Evolutionary conservation across 2,797 vertebrate species (phyloP).

Genomic region (Salarias fasciatus): DNA sequence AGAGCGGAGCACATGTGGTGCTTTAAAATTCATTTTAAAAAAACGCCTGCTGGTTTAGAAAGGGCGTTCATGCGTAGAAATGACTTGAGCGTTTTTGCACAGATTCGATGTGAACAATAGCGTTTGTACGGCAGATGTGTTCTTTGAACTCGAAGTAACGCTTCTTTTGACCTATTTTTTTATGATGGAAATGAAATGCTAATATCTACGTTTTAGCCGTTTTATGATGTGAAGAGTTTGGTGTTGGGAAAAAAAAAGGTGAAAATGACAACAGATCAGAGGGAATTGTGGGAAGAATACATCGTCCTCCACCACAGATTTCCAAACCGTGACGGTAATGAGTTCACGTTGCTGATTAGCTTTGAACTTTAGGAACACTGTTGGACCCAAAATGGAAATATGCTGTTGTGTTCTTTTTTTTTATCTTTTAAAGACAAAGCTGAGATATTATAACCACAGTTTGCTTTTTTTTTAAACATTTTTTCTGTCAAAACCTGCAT

Average conservation of each 20-base stretch:
- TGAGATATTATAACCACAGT: background rate
- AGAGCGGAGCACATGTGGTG: constrained; percentile 40
- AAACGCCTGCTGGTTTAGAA: constrained; percentile 57
- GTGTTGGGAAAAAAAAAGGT: background rate
- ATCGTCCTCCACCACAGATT: constrained; percentile 15
- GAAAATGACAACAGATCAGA: constrained; percentile 14
- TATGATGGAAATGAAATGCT: constrained; percentile 28
- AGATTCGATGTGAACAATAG: constrained; percentile 44
- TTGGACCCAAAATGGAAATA: too few species aligned
- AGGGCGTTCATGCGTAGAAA: constrained; percentile 53
- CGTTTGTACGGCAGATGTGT: constrained; percentile 24
- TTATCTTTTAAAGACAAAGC: background rate
- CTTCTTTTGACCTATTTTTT: constrained; percentile 5
- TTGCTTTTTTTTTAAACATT: too few species aligned
- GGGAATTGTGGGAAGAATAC: background rate
- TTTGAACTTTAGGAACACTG: too few species aligned
- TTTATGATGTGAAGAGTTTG: constrained; percentile 3
- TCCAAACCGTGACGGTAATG: background rate
- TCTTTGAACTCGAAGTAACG: constrained; percentile 21
- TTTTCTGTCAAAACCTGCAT: too few species aligned
- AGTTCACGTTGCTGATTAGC: background rate
- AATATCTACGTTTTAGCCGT: constrained; percentile 23
- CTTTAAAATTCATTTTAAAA: constrained; percentile 62
- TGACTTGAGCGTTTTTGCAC: constrained; percentile 34
- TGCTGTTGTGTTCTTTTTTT: background rate